Base-by-base conservation (phyloP, 2,888 invertebrate species). In the Ennomos fuscantarius region DNA sequence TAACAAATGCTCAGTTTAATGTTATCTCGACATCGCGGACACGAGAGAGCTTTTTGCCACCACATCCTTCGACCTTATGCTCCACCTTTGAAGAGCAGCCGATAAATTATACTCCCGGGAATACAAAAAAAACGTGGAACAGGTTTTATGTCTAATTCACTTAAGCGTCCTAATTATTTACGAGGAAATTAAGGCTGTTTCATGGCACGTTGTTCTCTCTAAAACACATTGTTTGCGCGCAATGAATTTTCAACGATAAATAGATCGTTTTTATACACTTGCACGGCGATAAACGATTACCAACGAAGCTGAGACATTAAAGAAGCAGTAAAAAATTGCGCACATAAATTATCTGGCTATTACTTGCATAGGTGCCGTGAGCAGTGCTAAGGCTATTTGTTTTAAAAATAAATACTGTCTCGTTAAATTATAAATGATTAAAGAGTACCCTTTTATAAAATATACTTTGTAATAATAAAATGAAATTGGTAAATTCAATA, bases 1-100 rank as follows among this genome's bases (percentile, higher is more conserved):
- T 90, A 90, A 90, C 90, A 92, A 91, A 92, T 91, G 90, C 89
- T 84, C 89, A 88, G 89, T 91, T 92, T 91, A 89, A 87, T 84
- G 87, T 90, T 91, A 91, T 92, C 90, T 90, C 78, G 81, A 82
- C 86, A 91, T 92, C 92, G 87, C 87, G 86, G 88, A 90, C 90
- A 90, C 77, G 87, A 80, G 87, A 89, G 88, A 84, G 90, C 91
- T 91, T 92, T 92, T 92, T 92, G 92, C 92, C 90, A 92, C 91
- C 82, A 88, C 82, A 82, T 82, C 89, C 87, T 72, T 78, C 83
- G 82, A 81, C 86, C 84, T 82, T 74, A 79, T 77, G 76, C 79
- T 77, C 74, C 65, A 66, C 66, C 70, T 71, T 70, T 69, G 70
- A 72, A 72, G 72, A 69, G 59, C 63, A 60, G 65, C 73, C 68